phyloP scores from a whole-genome alignment of 2,797 vertebrate genomes.

The Gallinago nigripennis region DNA sequence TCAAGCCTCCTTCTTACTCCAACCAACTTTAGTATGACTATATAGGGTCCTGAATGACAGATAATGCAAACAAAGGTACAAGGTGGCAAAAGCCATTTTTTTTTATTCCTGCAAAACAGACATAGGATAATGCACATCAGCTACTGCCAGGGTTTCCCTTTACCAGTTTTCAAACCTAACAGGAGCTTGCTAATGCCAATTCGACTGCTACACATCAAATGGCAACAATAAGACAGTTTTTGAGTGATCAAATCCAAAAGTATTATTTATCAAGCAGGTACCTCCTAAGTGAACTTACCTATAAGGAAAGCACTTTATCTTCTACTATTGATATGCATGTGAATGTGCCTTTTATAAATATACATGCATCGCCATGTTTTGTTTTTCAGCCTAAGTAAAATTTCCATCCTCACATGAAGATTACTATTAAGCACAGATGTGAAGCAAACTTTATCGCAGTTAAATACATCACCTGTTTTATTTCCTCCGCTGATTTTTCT shows the following conservation, averaged over 20 bases:
- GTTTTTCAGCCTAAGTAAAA: neutral
- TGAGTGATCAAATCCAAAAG: neutral
- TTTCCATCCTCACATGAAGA: neutral
- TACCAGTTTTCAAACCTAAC: neutral
- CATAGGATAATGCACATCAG: neutral
- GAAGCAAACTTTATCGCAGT: neutral
- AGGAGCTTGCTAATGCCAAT: neutral
- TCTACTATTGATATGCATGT: neutral
- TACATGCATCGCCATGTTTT: neutral
- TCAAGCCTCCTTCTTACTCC: neutral
- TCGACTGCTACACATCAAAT: neutral
- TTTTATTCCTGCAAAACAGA: neutral
- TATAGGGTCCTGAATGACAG: neutral
- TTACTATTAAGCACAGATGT: neutral
- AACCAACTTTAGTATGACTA: neutral
- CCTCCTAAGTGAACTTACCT: neutral
- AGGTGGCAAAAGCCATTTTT: neutral
- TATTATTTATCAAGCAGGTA: neutral
- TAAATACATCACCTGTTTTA: slow-evolving; percentile 84
- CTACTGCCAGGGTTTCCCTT: neutral
- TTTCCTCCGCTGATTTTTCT: slow-evolving; percentile 86
- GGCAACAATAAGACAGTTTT: neutral
- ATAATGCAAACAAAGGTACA: neutral
- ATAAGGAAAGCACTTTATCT: neutral
- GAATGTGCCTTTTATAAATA: neutral